Evolutionary conservation across 2,113 vertebrate species (phyloP), one percentile per base, ranked within the genome.

Genomic region (Periophthalmus modestus): DNA sequence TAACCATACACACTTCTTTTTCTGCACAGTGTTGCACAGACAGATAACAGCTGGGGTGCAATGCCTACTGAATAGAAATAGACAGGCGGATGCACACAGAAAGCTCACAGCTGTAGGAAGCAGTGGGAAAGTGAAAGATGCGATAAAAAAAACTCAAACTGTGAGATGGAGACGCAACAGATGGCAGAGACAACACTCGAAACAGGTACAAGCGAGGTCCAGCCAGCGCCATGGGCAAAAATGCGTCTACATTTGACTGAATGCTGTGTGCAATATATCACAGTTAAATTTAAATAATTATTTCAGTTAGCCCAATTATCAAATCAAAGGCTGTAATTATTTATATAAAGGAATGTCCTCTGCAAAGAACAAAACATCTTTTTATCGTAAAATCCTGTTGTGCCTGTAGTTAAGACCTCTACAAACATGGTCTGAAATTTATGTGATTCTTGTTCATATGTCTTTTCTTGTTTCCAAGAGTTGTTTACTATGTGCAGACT

Each of bases 1-100:
- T 83, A 82, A 86, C 85, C 79, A 66, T 73, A 13, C 75, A 86
- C 79, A 28, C 57, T 59, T 59, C 24, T 55, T 7, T 55, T 0
- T 77, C 75, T 57, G 68, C 81, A 24, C 74, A 78, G 19, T 70
- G 74, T 82, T 70, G 62, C 62, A 65, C 33, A 39, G 62, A 43
- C 62, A 43, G 34, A 36, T 65, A 65, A 65, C 62, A 43, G 62
- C 62, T 65, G 24, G 24, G 59, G 28, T 80, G 72, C 52, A 57
- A 13, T 55, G 48, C 68, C 15, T 50, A 48, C 58, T 78, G 68
- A 66, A 67, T 34, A 54, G 36, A 75, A 79, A 57, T 48, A 71
- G 70, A 80, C 73, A 36, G 48, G 11, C 66, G 69, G 73, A 63
- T 69, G 67, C 74, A 74, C 33, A 74, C 33, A 71, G 48, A 19